Base-by-base conservation (phyloP, 2,888 invertebrate genomes). In the Andricus curvator region DNA sequence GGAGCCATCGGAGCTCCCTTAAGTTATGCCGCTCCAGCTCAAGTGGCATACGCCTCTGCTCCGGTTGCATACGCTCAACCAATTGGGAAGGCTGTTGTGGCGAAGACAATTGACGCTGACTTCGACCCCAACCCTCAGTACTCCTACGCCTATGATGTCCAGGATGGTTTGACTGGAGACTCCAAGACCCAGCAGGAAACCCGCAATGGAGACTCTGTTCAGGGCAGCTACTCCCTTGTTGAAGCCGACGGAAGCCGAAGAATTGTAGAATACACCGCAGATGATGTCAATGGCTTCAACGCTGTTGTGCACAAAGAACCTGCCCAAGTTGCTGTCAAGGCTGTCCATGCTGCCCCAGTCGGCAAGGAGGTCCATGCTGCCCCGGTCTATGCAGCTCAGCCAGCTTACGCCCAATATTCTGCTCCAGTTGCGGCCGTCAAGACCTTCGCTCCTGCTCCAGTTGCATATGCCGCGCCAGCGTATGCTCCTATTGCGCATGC, bases 191-290 rank as follows among this genome's bases (percentile, higher is more conserved):
- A 88, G 74, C 79, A 83, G 81, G 87, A 85, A 78, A 78, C 77
- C 51, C 67, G 87, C 13, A 81, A 84, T 20, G 86, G 85, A 29
- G 86, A 86, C 25, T 48, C 82, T 6, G 86, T 86, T 2, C 83
- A 83, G 41, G 86, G 86, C 90, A 93, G 79, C 66, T 93, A 92
- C 85, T 89, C 90, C n/a, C 88, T 93, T 37, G 90, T 92, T 67
- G 93, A 93, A 85, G 91, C 93, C 33, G 93, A 93, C 82, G 93
- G 93, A 78, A 91, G 92, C 41, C 84, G 86, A n/a, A 68, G 86
- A 15, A 83, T 78, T 37, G 86, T 86, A 44, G 85, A 86, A 9
- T 86, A 86, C 82, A 87, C 87, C 37, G 85, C 88, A 77, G 88
- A 88, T 67, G 60, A 82, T 9, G 81, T 82, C 44, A 87, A 85